Percentiles rank a stretch among this genome's conserved stretches.
These are phyloP conservation scores for Monopis laevigella DNA, from an alignment of 2,888 invertebrate species.

Conservation along the genomic window DNA sequence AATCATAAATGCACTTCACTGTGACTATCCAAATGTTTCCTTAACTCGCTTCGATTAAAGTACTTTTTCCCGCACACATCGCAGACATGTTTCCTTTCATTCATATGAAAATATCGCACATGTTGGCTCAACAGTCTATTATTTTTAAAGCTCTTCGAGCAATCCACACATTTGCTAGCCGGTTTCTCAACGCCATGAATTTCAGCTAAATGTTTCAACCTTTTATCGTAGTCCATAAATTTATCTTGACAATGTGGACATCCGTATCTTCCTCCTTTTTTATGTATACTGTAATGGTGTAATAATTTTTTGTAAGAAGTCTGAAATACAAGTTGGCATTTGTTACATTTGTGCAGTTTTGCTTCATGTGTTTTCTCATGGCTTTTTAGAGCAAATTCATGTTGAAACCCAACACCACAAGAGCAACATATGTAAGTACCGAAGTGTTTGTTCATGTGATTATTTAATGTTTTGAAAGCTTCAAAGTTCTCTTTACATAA, in stretches of 20 bases:
- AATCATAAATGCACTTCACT: no score
- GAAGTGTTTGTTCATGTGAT: constrained; percentile 15
- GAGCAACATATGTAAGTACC: constrained; percentile 11
- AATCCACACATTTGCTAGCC: not conserved
- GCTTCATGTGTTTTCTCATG: constrained; percentile 11
- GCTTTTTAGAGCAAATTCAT: not conserved
- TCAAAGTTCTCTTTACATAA: constrained; percentile 5
- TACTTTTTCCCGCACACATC: not conserved
- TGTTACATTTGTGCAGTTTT: constrained; percentile 1
- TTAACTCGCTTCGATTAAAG: not conserved
- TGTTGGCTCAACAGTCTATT: not conserved
- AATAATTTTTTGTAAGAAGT: constrained; percentile 1
- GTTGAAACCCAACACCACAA: constrained; percentile 12
- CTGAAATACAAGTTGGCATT: constrained; percentile 7
- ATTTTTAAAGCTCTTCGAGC: not conserved
- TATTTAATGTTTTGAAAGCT: constrained; percentile 9
- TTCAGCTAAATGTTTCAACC: constrained; percentile 5
- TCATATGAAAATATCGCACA: not conserved
- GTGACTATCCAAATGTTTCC: not conserved
- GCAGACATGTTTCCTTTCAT: not conserved
- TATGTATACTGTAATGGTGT: constrained; percentile 10
- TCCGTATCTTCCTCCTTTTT: not conserved
- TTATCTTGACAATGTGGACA: constrained; percentile 13
- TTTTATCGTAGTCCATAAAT: constrained; percentile 11
- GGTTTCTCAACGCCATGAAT: constrained; percentile 5